Evolutionary conservation across 2,888 invertebrate genomes (phyloP).

Genomic region (Andrena fulva): DNA sequence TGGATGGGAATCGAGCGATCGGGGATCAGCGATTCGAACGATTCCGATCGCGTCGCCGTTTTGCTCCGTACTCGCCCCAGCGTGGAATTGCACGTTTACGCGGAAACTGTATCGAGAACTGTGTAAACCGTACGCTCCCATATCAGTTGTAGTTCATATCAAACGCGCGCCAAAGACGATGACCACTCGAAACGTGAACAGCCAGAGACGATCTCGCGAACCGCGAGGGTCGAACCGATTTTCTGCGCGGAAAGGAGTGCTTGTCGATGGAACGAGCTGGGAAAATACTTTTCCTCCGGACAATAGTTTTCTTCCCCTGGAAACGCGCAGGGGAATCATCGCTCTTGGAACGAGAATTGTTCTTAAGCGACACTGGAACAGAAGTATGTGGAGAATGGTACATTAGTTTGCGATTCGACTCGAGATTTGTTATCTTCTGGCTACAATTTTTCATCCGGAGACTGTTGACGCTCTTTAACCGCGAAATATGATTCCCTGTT

Average conservation of each 20-base stretch:
- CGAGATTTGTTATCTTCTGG: too few relatives aligned
- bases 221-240: constrained; percentile 7
- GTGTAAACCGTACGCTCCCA: constrained; percentile 59
- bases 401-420: too few relatives aligned
- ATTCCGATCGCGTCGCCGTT: constrained; percentile 48
- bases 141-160: constrained; percentile 65
- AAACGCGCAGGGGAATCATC: neutral
- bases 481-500: too few relatives aligned
- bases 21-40: constrained; percentile 46
- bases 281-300: neutral
- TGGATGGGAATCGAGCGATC: constrained; percentile 9
- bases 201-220: neutral
- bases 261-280: too few relatives aligned
- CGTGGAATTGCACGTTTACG: constrained; percentile 41
- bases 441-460: too few relatives aligned
- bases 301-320: too few relatives aligned
- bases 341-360: too few relatives aligned
- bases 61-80: constrained; percentile 39
- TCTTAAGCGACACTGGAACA: too few relatives aligned
- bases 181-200: constrained; percentile 28
- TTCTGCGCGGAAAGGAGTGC: neutral
- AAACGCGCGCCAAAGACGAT: constrained; percentile 43
- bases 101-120: constrained; percentile 34
- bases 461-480: too few relatives aligned
- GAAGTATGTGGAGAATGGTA: too few relatives aligned